Conservation (phyloP, 1,140 invertebrate genomes). For the Ericerus pela region DNA sequence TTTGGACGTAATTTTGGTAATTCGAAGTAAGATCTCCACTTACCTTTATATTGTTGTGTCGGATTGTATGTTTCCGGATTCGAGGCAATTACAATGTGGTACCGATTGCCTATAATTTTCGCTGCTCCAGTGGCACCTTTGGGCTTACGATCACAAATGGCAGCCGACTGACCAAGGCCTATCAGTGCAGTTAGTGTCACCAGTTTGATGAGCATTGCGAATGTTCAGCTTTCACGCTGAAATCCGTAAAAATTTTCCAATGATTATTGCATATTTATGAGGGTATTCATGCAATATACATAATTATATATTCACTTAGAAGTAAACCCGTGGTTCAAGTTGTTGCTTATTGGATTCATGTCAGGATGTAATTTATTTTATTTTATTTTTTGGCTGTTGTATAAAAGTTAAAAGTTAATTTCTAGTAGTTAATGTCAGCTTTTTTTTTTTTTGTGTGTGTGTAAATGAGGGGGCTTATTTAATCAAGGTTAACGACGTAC, state of each 20-base stretch:
- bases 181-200: neutral
- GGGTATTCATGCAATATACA: neutral
- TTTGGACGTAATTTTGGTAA: neutral
- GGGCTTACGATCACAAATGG: neutral
- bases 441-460: no score
- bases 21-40: neutral
- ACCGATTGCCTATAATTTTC: neutral
- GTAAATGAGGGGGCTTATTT: no score
- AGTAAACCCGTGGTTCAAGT: no score
- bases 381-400: neutral
- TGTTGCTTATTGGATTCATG: neutral
- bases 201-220: neutral
- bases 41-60: neutral
- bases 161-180: neutral
- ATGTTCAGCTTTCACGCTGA: neutral
- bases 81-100: neutral
- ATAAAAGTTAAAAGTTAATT: slow-evolving; percentile 6
- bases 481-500: no score
- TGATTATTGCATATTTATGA: neutral
- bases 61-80: neutral
- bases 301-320: no score
- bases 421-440: no score
- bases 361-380: neutral
- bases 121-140: neutral
- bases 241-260: neutral